phyloP scores from a whole-genome alignment of 2,888 invertebrate genomes.

The Drosophila nigritarsus region DNA sequence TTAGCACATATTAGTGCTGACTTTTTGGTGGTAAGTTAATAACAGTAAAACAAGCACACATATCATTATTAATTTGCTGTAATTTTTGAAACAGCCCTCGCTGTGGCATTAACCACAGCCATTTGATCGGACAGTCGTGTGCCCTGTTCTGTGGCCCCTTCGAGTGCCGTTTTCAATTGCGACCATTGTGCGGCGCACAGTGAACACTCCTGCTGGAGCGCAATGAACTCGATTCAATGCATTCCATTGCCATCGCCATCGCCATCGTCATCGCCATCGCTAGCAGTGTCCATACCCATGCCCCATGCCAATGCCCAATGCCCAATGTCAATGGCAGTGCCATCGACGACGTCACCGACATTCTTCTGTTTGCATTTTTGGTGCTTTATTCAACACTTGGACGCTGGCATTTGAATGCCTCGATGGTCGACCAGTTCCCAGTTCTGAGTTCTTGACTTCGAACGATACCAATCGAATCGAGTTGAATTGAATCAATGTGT shows the following conservation, averaged over 20 bases:
- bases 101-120: constrained; percentile 31
- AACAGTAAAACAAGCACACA: not conserved
- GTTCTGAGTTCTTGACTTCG: constrained; percentile 1
- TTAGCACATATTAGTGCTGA: not conserved
- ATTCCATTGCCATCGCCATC: constrained; percentile 29
- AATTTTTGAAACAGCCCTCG: constrained; percentile 19
- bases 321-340: constrained; percentile 45
- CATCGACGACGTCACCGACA: constrained; percentile 48
- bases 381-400: constrained; percentile 65
- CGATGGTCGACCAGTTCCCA: constrained; percentile 4
- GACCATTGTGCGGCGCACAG: constrained; percentile 53
- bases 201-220: constrained; percentile 37
- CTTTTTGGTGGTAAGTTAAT: not conserved
- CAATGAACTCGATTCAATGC: constrained; percentile 60
- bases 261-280: constrained; percentile 2
- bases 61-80: not conserved
- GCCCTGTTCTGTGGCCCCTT: constrained; percentile 47
- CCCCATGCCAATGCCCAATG: constrained; percentile 13
- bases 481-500: constrained; percentile 35
- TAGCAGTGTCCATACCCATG: constrained; percentile 11
- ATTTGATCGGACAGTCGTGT: constrained; percentile 48
- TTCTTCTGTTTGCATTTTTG: constrained; percentile 57
- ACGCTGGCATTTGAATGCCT: constrained; percentile 58
- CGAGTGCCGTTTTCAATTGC: constrained; percentile 72
- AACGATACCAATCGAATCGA: constrained; percentile 25